Base-by-base conservation (phyloP, 23 tunicate genomes). In the Trididemnum nubilum region DNA sequence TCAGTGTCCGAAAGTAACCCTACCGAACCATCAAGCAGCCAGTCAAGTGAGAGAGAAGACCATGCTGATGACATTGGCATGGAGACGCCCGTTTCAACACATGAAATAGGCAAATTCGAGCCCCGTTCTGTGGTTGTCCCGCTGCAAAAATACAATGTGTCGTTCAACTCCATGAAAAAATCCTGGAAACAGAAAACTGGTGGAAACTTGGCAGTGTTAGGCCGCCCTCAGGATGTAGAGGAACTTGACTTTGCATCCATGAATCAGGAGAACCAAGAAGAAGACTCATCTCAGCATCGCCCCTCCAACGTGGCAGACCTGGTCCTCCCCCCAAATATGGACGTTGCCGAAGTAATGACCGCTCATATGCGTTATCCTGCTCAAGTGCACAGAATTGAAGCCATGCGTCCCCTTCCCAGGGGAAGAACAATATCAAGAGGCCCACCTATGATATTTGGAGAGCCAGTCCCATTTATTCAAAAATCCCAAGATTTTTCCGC, bases 371-470 rank as follows among this genome's bases (percentile, higher is more conserved):
- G 82, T 30, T 85, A 85, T 33, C 88, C 88, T 5, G 82, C 29
- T 18, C 88, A 85, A 66, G 88, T 85, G 1, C 88, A 85, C 51
- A 65, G 82, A 36, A 71, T 85, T 51, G 88, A 85, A 50, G 82
- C 82, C 52, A 83, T 83, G 87, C 80, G 79, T 21, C 88, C 88
- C 36, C 61, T 73, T 36, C 81, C 80, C 61, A 60, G 88, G 1
- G 82, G 82, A 21, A 76, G 79, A 49, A 85, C 88, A 4, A 70
- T 77, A 65, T 77, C 88, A 9, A 64, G 88, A 2, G 88, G 82
- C 19, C 88, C 88, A 32, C 88, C 88, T 51, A 85, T 85, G 88
- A 67, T 85, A 0, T 85, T 85, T 44, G 88, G 88, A 0, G 88
- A 85, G 39, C 88, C 88, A 0, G 88, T 61, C 49, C 83, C 79